Evolutionary conservation across 2,113 vertebrate species (phyloP).

Genomic region (Lamprotornis superbus): DNA sequence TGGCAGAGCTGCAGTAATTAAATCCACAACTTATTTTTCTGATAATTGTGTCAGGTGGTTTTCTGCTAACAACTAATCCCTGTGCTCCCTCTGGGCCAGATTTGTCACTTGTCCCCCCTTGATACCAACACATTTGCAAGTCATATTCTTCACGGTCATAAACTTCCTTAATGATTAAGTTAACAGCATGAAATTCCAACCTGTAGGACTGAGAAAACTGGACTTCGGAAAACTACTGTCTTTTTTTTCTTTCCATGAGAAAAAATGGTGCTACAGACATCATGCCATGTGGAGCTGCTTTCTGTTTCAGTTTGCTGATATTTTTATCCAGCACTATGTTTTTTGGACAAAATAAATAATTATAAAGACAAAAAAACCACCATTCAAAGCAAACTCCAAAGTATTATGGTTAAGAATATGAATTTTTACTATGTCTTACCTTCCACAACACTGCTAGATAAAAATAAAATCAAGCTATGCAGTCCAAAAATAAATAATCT

Average conservation of each 20-base stretch:
- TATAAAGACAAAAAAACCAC: not conserved
- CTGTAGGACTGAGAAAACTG: not conserved
- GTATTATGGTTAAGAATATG: not conserved
- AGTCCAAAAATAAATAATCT: not conserved
- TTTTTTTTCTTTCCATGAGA: not conserved
- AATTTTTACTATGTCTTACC: not conserved
- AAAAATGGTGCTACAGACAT: not conserved
- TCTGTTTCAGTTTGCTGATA: not conserved
- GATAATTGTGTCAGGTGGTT: not conserved
- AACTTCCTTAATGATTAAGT: not conserved
- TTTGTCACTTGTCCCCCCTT: not conserved
- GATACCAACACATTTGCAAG: not conserved
- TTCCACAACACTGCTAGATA: not conserved
- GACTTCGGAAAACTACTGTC: not conserved
- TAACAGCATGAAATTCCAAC: not conserved
- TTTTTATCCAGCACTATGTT: not conserved
- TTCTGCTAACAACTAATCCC: not conserved
- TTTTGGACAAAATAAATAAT: not conserved
- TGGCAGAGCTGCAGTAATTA: not conserved
- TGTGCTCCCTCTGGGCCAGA: not conserved
- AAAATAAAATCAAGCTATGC: not conserved
- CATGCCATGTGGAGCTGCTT: not conserved
- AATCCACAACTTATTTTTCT: not conserved
- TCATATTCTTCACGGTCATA: slow-evolving; percentile 20
- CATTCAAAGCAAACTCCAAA: not conserved